Evolutionary conservation across 2,888 invertebrate species (phyloP).

Genomic region (Frankliniella intonsa): DNA sequence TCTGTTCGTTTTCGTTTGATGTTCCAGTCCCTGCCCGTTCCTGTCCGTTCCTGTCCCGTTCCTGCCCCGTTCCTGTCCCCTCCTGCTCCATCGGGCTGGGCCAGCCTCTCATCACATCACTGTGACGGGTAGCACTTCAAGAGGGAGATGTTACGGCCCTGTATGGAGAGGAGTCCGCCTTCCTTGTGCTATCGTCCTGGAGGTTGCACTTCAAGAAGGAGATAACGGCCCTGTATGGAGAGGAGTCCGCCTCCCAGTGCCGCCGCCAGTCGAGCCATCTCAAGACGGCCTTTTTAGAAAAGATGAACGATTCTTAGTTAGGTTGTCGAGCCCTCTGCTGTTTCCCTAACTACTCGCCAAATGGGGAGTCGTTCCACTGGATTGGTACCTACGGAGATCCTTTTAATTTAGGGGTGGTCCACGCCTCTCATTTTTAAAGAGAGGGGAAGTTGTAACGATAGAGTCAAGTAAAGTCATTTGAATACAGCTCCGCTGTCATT

Average conservation of each 20-base stretch:
- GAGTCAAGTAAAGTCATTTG: too few relatives aligned
- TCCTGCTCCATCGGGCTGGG: neutral
- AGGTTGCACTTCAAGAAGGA: neutral
- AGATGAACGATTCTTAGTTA: neutral
- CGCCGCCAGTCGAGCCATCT: neutral
- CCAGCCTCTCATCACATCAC: neutral
- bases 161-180: neutral
- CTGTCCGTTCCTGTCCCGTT: too few relatives aligned
- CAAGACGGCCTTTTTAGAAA: neutral
- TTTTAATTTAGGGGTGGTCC: too few relatives aligned
- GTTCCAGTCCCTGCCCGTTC: neutral
- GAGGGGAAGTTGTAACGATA: too few relatives aligned
- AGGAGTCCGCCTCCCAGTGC: neutral
- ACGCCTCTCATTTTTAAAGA: too few relatives aligned
- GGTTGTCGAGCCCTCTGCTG: too few relatives aligned
- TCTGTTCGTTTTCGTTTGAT: too few relatives aligned
- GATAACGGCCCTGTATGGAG: neutral
- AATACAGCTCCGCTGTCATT: too few relatives aligned
- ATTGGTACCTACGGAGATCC: too few relatives aligned
- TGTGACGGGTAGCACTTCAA: neutral
- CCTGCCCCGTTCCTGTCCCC: too few relatives aligned
- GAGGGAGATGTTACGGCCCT: neutral
- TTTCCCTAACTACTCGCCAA: too few relatives aligned
- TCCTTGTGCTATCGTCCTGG: neutral
- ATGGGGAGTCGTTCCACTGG: too few relatives aligned